A percentile compares a stretch with the other conserved stretches of the same genome.
Conservation (phyloP, 2,888 invertebrate species). For the Allygus modestus region DNA sequence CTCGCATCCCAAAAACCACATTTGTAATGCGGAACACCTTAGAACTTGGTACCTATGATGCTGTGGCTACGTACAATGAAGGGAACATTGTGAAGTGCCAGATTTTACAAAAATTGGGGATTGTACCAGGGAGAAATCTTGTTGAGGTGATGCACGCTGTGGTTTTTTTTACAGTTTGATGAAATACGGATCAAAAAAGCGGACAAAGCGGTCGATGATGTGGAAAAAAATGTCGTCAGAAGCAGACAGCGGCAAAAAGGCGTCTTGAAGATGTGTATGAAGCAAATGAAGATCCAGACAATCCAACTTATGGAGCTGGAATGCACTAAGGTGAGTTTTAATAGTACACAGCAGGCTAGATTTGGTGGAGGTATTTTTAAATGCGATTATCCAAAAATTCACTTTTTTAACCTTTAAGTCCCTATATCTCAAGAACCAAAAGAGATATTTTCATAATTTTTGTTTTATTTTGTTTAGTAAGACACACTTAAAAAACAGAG, state of each 20-base stretch:
- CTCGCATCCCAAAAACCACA: constrained; percentile 32
- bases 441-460: too few relatives aligned
- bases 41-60: constrained; percentile 24
- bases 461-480: too few relatives aligned
- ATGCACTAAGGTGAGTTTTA: neutral
- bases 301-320: neutral
- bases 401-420: too few relatives aligned
- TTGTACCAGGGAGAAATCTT: constrained; percentile 1
- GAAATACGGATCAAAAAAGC: constrained; percentile 23
- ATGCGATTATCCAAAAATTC: too few relatives aligned
- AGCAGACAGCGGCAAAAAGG: neutral
- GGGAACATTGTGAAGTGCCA: constrained; percentile 23
- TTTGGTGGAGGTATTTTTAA: neutral
- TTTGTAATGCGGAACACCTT: constrained; percentile 42
- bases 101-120: constrained; percentile 6
- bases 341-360: neutral
- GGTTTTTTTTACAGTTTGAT: constrained; percentile 39
- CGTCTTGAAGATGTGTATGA: neutral
- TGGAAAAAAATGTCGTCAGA: constrained; percentile 19
- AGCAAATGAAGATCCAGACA: neutral
- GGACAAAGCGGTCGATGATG: neutral
- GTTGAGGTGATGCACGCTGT: constrained; percentile 11
- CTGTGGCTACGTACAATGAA: constrained; percentile 42
- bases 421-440: too few relatives aligned
- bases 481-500: too few relatives aligned